Base-by-base conservation (phyloP, 2,888 invertebrate genomes). In the Nemoura dubitans region DNA sequence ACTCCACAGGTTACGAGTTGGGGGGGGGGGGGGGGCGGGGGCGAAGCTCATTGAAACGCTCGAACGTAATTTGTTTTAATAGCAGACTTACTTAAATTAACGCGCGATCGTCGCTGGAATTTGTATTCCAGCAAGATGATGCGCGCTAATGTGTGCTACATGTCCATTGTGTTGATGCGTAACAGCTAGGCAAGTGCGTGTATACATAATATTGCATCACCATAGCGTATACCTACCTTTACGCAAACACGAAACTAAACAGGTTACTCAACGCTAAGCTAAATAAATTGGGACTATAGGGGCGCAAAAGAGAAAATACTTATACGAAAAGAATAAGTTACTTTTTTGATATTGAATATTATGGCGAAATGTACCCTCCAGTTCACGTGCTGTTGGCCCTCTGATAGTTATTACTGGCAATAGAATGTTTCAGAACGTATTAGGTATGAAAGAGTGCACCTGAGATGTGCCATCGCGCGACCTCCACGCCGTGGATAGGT, bases 381-480 rank as follows among this genome's bases (percentile, higher is more conserved):
- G 59, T 59, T 59, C 59, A 59, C 59, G 59, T 59, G 59, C 59
- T 59, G 21, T 59, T 59, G 59, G 59, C 59, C 59, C 59, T 21
- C 59, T 21, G 59, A 59, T 59, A 59, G 59, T 59, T 59, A 59
- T 59, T 59, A 59, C 59, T 3, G 59, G 59, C 59, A 59, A 59
- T 59, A 59, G 59, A 59, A 59, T 3, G 14, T 59, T 59, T 59
- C 26, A 78, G 26, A 27, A 78, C 27, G 27, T 78, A 78, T 78
- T 78, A 78, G 27, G 78, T 78, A 78, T 78, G 78, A 78, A 78
- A 78, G 28, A 78, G 78, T 27, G 78, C 78, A 78, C 78, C 78
- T 59, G 59, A 59, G 59, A 21, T 59, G 16, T 59, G 59, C 6
- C 21, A 59, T 59, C 59, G 14, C 16, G 2, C 16, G 59, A 59